phyloP scores from a whole-genome alignment of 2,113 vertebrate species.

The Silurus asotus region DNA sequence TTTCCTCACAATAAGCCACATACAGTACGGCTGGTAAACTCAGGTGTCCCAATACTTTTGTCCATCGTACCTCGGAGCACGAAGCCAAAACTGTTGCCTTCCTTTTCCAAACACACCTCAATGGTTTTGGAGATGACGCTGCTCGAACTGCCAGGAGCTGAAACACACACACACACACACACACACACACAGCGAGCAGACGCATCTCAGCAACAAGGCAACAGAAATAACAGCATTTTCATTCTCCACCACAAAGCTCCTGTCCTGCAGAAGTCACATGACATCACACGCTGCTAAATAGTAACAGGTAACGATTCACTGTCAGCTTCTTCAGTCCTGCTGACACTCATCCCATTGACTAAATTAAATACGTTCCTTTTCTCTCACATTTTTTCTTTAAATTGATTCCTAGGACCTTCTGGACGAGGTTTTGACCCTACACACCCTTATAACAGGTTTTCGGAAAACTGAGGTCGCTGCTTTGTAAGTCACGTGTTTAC shows the following conservation, averaged over 20 bases:
- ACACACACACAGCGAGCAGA: not conserved
- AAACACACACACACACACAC: constrained; percentile 26
- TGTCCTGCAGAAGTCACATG: too few species aligned
- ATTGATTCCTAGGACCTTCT: not conserved
- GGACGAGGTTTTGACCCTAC: not conserved
- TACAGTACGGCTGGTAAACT: too few species aligned
- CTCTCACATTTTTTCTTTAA: too few species aligned
- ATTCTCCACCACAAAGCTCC: not conserved
- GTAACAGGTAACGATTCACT: not conserved
- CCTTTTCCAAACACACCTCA: constrained; percentile 91
- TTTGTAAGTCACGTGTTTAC: not conserved
- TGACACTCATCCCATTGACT: too few species aligned
- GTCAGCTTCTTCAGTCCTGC: not conserved
- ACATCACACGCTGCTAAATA: too few species aligned
- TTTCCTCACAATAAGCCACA: not conserved
- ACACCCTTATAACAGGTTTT: not conserved
- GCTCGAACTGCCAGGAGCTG: constrained; percentile 82
- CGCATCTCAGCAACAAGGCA: not conserved
- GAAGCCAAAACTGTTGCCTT: constrained; percentile 96
- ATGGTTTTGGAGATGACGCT: constrained; percentile 89
- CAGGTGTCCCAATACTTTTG: too few species aligned
- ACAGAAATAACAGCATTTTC: not conserved
- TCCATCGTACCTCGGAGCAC: constrained; percentile 85
- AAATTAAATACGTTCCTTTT: too few species aligned
- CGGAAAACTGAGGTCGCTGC: not conserved